Evolutionary conservation across 2,888 invertebrate genomes (phyloP).

Genomic region (Drosophila nigricruria): DNA sequence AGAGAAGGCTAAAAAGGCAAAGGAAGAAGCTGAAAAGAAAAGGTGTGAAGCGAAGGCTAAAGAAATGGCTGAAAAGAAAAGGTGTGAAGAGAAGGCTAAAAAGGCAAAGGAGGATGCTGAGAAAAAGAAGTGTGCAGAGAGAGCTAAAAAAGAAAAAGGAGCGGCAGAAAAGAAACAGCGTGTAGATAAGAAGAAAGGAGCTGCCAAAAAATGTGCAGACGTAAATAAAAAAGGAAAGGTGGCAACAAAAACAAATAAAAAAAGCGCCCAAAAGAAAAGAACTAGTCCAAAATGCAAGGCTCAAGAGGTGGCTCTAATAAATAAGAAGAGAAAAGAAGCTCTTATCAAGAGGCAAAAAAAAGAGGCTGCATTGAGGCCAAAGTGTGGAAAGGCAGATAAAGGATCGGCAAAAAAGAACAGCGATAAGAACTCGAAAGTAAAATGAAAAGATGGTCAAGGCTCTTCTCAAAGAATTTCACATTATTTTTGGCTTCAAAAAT

Average conservation of each 20-base stretch:
- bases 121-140: background rate
- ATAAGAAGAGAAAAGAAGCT: constrained; percentile 1
- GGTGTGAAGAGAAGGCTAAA: background rate
- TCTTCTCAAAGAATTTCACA: background rate
- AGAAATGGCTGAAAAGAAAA: background rate
- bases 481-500: background rate
- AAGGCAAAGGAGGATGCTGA: background rate
- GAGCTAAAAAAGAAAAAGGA: background rate
- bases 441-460: background rate
- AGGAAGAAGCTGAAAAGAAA: background rate
- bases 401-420: background rate
- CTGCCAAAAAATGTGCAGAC: too few species aligned
- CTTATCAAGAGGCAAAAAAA: background rate
- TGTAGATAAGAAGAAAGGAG: too few species aligned
- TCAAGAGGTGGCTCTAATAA: background rate
- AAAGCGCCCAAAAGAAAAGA: background rate
- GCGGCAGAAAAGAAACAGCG: background rate
- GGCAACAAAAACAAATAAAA: background rate
- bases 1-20: background rate
- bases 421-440: background rate
- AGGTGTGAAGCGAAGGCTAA: background rate
- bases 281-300: background rate
- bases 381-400: background rate
- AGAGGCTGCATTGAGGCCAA: background rate
- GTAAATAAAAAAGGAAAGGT: background rate